Base-by-base conservation (phyloP, 2,113 vertebrate genomes). In the Scalopus aquaticus region DNA sequence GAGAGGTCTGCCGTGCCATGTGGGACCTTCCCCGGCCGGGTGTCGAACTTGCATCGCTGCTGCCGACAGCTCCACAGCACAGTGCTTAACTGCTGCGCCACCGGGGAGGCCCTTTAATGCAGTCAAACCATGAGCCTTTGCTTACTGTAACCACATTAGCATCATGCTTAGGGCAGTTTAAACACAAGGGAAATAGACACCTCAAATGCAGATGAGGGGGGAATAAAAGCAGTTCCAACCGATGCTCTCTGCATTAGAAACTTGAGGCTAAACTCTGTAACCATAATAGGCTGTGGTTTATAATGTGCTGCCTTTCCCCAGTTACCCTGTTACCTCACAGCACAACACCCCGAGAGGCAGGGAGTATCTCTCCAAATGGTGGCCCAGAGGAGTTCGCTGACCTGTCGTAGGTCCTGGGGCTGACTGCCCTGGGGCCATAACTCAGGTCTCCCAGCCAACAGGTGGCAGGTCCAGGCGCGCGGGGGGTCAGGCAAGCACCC, bases 351-450 rank as follows among this genome's bases (percentile, higher is more conserved):
- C 6, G 26, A 58, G 56, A 58, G 62, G 64, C 56, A 9, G 35
- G 62, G 1, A 0, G 64, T 17, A 15, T 24, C 42, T 30, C 26
- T 35, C 46, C 46, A 44, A 56, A 46, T 65, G 56, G 9, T 76
- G 88, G 58, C 77, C 76, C 93, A 90, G 65, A 44, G 62, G 60
- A 85, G 49, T 82, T 82, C 35, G 4, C 62, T 32, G 67, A 9
- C 22, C 78, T 51, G 69, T 78, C 81, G 35, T 39, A 73, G 58
- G 86, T 74, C 64, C 8, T 0, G 0, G 72, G n/a, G 37, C 37
- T 32, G 30, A 28, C 9, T 0, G 20, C 77, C 42, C 37, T 56
- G 37, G 35, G 56, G 49, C n/a, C 19, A 1, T 37, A 51, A 1
- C 22, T 74, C 37, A 15, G 4, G 72, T 74, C 56, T 87, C 60